phyloP scores from a whole-genome alignment of 2,797 vertebrate genomes.

The Sebastes minor region DNA sequence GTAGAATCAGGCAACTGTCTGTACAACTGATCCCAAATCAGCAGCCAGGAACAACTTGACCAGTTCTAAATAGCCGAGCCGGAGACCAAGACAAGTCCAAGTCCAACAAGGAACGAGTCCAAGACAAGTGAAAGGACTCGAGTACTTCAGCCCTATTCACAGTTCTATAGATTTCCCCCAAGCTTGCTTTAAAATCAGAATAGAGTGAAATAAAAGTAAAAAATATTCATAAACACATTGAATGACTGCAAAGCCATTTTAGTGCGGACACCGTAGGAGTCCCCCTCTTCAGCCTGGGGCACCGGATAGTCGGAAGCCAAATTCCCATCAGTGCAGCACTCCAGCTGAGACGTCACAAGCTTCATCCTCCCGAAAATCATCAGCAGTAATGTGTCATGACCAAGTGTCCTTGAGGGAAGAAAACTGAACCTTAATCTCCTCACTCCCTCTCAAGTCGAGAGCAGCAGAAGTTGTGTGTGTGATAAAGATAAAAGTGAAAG shows the following conservation, averaged over 20 bases:
- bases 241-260: constrained; percentile 38
- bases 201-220: constrained; percentile 13
- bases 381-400: constrained; percentile 73
- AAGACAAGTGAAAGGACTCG: no score
- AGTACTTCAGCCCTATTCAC: no score
- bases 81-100: no score
- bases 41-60: no score
- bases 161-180: not conserved
- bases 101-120: no score
- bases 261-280: constrained; percentile 33
- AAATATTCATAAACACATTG: constrained; percentile 23
- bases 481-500: constrained; percentile 56
- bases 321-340: constrained; percentile 62
- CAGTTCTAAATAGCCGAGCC: no score
- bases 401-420: constrained; percentile 73
- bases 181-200: constrained; percentile 6
- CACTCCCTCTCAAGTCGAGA: constrained; percentile 35
- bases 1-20: no score
- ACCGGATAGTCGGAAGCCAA: constrained; percentile 41
- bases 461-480: constrained; percentile 26
- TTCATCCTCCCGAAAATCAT: constrained; percentile 67
- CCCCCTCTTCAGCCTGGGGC: constrained; percentile 30
- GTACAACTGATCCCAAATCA: no score
- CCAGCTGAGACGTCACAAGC: constrained; percentile 70
- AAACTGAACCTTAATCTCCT: constrained; percentile 64